Evolutionary conservation across 2,797 vertebrate species (phyloP).

Genomic region (Mormyrus proboscirostris): DNA sequence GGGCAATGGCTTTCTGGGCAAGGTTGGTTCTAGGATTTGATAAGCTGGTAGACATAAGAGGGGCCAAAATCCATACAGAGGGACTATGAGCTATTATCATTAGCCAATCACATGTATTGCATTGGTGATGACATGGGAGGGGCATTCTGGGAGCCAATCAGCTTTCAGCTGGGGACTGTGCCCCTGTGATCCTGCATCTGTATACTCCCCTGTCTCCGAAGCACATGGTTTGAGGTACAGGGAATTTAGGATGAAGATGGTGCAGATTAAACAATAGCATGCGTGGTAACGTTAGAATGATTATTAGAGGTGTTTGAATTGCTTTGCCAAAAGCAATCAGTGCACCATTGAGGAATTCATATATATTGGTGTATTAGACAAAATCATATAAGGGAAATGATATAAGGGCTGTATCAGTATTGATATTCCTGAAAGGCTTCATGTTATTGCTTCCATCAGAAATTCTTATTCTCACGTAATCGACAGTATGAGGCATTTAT

Average conservation of each 20-base stretch:
- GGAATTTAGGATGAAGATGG: background rate
- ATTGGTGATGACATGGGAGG: background rate
- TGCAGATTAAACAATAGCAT: background rate
- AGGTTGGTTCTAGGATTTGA: background rate
- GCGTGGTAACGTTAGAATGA: background rate
- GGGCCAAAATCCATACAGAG: background rate
- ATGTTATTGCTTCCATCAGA: background rate
- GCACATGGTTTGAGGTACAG: constrained; percentile 11
- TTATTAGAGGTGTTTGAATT: background rate
- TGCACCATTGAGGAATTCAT: background rate
- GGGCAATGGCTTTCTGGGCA: background rate
- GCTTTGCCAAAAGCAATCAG: background rate
- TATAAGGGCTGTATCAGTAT: background rate
- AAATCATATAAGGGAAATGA: background rate
- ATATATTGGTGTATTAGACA: background rate
- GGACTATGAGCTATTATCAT: background rate
- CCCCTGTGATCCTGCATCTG: background rate
- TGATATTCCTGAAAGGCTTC: background rate
- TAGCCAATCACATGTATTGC: background rate
- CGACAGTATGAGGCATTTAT: background rate
- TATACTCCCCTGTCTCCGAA: background rate
- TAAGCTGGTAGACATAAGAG: background rate
- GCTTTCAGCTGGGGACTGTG: background rate
- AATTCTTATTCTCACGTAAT: constrained; percentile 9
- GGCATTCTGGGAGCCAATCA: background rate